These are phyloP conservation scores for Erethizon dorsatum DNA, from an alignment of 2,797 vertebrate species.

Conservation along the genomic window DNA sequence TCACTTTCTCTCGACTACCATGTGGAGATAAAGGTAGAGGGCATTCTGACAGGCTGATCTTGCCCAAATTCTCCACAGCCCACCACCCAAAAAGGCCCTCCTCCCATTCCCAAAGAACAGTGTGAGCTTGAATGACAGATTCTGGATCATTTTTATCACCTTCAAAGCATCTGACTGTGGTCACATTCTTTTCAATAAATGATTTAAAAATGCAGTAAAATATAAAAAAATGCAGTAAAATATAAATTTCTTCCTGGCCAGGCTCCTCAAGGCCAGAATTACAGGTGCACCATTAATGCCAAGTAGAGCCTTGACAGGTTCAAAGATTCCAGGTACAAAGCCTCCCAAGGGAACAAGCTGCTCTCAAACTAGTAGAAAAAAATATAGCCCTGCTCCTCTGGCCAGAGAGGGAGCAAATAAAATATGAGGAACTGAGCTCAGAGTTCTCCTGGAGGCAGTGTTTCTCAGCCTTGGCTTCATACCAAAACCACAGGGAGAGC, in stretches of 20 bases:
- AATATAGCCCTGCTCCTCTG: not conserved
- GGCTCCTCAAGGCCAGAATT: not conserved
- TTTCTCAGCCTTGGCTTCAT: not conserved
- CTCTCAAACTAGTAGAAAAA: not conserved
- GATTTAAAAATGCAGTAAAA: conserved; percentile 16
- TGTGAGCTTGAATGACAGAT: not conserved
- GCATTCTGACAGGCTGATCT: not conserved
- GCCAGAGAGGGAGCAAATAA: not conserved
- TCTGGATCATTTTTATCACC: not conserved
- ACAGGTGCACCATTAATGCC: not conserved
- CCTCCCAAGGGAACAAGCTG: not conserved
- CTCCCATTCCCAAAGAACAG: not conserved
- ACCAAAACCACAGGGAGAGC: not conserved
- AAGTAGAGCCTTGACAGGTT: not conserved
- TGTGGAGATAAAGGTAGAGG: not conserved
- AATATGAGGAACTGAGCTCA: not conserved
- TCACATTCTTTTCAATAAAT: conserved; percentile 35
- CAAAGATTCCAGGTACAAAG: not conserved
- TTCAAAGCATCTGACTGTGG: not conserved
- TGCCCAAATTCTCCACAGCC: not conserved
- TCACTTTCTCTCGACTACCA: not conserved
- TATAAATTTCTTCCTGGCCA: not conserved
- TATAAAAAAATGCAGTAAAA: conserved; percentile 10
- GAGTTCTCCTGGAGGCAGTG: not conserved
- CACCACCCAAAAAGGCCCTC: not conserved